These are phyloP conservation scores for Varanus salvator DNA, from an alignment of 2,113 vertebrate species.

Conservation along the genomic window DNA sequence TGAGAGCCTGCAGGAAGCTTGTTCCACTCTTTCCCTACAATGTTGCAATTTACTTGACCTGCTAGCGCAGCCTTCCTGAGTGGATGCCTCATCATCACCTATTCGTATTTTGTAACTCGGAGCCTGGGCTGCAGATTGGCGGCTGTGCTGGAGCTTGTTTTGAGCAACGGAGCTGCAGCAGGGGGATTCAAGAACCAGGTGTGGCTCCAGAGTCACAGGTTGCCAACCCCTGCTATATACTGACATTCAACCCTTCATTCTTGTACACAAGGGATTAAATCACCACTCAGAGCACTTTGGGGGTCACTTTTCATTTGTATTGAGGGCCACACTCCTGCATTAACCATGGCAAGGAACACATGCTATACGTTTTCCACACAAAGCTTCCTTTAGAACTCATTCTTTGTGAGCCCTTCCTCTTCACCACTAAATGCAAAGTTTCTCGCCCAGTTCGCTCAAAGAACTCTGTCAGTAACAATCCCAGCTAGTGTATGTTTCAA, in stretches of 20 bases:
- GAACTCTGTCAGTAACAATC: background rate
- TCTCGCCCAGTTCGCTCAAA: background rate
- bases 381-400: background rate
- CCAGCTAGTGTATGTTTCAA: background rate
- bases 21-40: too few relatives aligned
- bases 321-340: background rate
- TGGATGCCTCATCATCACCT: too few relatives aligned
- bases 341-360: background rate
- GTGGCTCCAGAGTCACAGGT: too few relatives aligned
- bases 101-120: too few relatives aligned
- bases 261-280: background rate
- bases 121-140: too few relatives aligned
- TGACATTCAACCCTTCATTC: background rate
- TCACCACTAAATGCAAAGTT: background rate
- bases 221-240: too few relatives aligned
- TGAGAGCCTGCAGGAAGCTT: too few relatives aligned
- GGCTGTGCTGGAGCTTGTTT: too few relatives aligned
- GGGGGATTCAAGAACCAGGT: too few relatives aligned
- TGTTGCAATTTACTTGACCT: too few relatives aligned
- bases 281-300: background rate
- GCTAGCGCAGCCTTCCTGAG: too few relatives aligned
- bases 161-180: too few relatives aligned
- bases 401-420: background rate
- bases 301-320: background rate
- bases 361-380: background rate